phyloP scores from a whole-genome alignment of 2,888 invertebrate species.

The Salpingus planirostris region DNA sequence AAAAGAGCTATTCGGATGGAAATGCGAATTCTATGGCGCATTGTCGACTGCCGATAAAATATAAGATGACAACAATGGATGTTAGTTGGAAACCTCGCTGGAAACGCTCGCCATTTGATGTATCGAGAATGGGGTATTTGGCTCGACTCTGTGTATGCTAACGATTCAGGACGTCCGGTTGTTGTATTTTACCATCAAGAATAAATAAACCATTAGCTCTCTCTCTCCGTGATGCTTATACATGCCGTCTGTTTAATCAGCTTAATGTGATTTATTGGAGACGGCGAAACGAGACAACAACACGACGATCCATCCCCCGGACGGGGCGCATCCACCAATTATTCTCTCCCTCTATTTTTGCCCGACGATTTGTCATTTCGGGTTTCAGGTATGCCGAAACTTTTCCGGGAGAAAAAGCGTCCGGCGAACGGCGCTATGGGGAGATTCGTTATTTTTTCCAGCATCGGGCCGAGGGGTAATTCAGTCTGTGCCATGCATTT shows the following conservation, averaged over 20 bases:
- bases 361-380: too few species aligned
- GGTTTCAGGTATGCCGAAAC: too few species aligned
- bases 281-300: too few species aligned
- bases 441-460: too few species aligned
- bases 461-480: too few species aligned
- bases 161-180: conserved; percentile 40
- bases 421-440: too few species aligned
- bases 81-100: conserved; percentile 36
- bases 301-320: too few species aligned
- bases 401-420: too few species aligned
- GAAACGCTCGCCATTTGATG: conserved; percentile 32
- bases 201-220: conserved; percentile 37
- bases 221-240: conserved; percentile 15
- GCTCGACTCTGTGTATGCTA: conserved; percentile 34
- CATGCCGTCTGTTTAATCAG: conserved; percentile 27
- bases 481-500: too few species aligned
- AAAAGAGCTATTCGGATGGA: conserved; percentile 42
- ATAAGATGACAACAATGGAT: conserved; percentile 43
- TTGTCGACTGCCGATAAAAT: conserved; percentile 43
- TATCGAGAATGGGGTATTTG: conserved; percentile 34
- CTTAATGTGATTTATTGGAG: too few species aligned
- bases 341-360: too few species aligned
- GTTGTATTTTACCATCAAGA: conserved; percentile 38
- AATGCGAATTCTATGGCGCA: conserved; percentile 38
- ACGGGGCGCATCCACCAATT: too few species aligned